Base-by-base conservation (phyloP, 1,140 invertebrate species). In the Yoshiicerus persimilis region DNA sequence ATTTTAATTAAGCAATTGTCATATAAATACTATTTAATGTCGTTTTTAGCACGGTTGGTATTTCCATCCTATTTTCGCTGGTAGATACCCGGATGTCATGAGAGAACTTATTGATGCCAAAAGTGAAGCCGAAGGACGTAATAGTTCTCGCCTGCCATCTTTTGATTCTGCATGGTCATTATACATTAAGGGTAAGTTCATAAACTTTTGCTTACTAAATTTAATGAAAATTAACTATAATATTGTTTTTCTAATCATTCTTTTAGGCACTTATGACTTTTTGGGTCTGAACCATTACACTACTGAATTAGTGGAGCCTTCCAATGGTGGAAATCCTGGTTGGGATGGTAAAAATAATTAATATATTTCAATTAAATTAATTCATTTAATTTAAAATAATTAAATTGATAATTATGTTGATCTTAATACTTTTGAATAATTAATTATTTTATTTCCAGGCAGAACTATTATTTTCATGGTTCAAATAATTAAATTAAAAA, bases 211-310 rank as follows among this genome's bases (percentile, higher is more conserved):
- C 25, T 13, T n/a, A 16, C 4, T 10, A 47, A n/a, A 4, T n/a
- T 30, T 30, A 9, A n/a, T 66, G 32, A 64, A 20, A 64, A 32
- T 25, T 62, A 6, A 5, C 30, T 64, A 16, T 70, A 87, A 32
- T 32, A 27, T 27, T 1, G 0, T 80, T 36, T 77, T 47, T 11
- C 10, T 47, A 47, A 47, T n/a, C n/a, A n/a, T n/a, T 20, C 36
- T 88, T 0, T 27, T 62, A 83, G 89, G 88, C 16, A 86, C 89
- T n/a, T 87, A 91, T 27, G 93, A 93, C 89, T 94, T 93, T 83
- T 89, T 93, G 84, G 92, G 92, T 13, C 88, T 93, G 27, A 93
- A 93, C 91, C 92, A 92, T 87, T 93, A 93, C 86, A 91, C 91
- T 10, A 91, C 90, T 25, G 20, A 85, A 30, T 38, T 89, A 0